Conservation (phyloP, 2,888 invertebrate genomes). For the Cephonodes hylas region DNA sequence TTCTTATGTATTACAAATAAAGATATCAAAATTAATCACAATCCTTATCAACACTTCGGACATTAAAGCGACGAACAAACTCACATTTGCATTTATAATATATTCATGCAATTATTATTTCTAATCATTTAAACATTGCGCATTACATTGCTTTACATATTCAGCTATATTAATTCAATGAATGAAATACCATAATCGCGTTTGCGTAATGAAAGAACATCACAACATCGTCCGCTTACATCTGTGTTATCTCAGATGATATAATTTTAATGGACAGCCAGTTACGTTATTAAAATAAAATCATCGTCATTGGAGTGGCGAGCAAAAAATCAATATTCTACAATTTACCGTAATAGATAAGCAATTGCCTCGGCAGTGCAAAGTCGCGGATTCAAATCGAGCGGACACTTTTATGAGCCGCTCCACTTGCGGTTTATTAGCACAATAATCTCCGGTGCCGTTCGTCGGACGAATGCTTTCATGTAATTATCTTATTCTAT, state of each 20-base stretch:
- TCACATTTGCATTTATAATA: no score
- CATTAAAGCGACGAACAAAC: no score
- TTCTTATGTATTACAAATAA: no score
- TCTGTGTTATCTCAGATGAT: not conserved
- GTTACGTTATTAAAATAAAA: conserved; percentile 3
- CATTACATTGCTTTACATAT: no score
- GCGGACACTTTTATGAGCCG: not conserved
- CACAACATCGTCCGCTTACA: not conserved
- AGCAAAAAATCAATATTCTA: not conserved
- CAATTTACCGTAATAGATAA: not conserved
- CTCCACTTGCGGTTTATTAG: not conserved
- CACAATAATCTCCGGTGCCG: not conserved
- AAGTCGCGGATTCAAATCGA: not conserved
- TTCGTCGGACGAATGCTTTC: not conserved
- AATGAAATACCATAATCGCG: no score
- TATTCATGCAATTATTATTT: no score
- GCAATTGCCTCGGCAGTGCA: not conserved
- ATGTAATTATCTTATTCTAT: not conserved
- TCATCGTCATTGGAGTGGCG: not conserved
- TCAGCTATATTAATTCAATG: no score
- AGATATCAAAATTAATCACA: no score
- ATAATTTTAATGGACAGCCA: not conserved
- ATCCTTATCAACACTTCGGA: no score
- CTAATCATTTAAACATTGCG: no score
- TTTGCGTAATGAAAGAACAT: no score